Evolutionary conservation across 1,140 invertebrate genomes (phyloP), one percentile per base, ranked within the genome.

Genomic region (Parapsyche elsis): DNA sequence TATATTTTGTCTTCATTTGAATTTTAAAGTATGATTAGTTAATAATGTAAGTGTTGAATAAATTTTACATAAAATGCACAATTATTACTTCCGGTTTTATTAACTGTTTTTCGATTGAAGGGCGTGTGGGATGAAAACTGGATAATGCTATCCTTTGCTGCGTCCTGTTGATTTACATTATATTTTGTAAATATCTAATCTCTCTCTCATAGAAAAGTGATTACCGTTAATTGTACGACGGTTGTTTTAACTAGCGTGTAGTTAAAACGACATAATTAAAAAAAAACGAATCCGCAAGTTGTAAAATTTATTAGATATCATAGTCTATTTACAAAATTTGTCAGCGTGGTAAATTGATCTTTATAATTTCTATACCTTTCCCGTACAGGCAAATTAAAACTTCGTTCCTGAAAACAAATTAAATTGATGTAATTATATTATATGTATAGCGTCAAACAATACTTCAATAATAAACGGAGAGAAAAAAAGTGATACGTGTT

Each of bases 341-440:
- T 75, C 71, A 74, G 1, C 1, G 21, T 16, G 38, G 71, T 30
- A 73, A 26, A 46, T 74, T 71, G 16, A 81, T 49, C 49, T 78
- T 59, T 30, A 89, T 74, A 14, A 90, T 80, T 84, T 91, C 90
- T 67, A 91, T 84, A 5, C 91, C 91, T 85, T 89, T 90, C 16
- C 91, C 90, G 84, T 88, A 91, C 19, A 90, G 84, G 82, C 88
- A 91, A 24, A 89, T 84, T 19, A 82, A 84, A 59, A 87, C 78
- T 1, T 70, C 78, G 80, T 85, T 71, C 44, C 88, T 89, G 82
- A 82, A 88, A 88, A 81, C 2, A 53, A n/a, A n/a, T n/a, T n/a
- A n/a, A n/a, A n/a, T n/a, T n/a, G n/a, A n/a, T n/a, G n/a, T n/a
- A n/a, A n/a, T n/a, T n/a, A n/a, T n/a, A n/a, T n/a, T n/a, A n/a